Evolutionary conservation across 2,888 invertebrate species (phyloP), one percentile per base, ranked within the genome.

Genomic region (Chironomus riparius): DNA sequence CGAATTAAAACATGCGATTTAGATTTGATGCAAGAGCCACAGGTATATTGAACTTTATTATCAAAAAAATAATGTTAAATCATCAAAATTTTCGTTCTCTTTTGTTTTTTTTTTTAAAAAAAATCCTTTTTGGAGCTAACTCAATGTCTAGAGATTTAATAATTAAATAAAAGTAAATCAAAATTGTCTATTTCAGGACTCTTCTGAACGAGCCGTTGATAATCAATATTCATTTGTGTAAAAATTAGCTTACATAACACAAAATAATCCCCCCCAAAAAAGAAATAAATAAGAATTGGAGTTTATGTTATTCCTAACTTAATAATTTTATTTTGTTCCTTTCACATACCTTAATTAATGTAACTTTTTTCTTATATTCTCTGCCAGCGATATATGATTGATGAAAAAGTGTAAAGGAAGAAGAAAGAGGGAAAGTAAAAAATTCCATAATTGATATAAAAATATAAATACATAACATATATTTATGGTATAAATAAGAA

Each of bases 181-280:
- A 79, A 86, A 84, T 38, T 38, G 38, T 78, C 80, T 82, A 15
- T 21, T 47, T 68, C 68, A 68, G 68, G 68, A 68, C 12, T 12
- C 65, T 47, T 50, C n/a, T n/a, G 68, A 68, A 82, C 76, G 80
- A 91, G 92, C 92, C 7, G 87, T 92, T 4, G 92, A 92, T 81
- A 92, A 92, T 83, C 91, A 90, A 77, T 92, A 92, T 83, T 88
- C 88, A 79, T 89, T 88, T 82, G 88, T 88, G 76, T 87, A 82
- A 83, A 38, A 62, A 71, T 76, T 65, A 62, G 62, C 15, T 38
- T 38, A 56, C 56, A 56, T 4, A 56, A 56, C 56, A 56, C 15
- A 22, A 38, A 68, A 68, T 68, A 56, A 56, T 56, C 56, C 56
- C n/a, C 56, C 56, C n/a, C 18, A 56, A 18, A 18, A 2, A 38